Evolutionary conservation across 2,888 invertebrate species (phyloP).

Genomic region (Gasteruption jaculator): DNA sequence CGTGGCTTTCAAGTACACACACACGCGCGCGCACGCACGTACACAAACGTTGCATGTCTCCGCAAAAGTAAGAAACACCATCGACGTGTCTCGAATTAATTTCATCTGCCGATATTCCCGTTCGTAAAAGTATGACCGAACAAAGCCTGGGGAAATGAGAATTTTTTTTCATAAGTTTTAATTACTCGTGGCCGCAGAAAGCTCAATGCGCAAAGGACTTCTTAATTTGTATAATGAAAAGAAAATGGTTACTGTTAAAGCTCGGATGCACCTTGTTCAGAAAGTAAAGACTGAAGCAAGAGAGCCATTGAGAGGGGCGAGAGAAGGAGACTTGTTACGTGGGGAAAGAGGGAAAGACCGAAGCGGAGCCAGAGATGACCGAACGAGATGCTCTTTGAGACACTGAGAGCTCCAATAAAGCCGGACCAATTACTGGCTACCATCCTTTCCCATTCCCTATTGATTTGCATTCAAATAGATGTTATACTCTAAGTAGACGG

Average conservation of each 20-base stretch:
- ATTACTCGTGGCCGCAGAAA: too few species aligned
- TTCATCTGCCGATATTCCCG: too few species aligned
- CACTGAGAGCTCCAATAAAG: conserved; percentile 52
- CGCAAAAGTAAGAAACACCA: conserved; percentile 30
- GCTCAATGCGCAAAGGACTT: too few species aligned
- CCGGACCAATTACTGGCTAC: conserved; percentile 51
- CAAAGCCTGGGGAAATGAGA: too few species aligned
- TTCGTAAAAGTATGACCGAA: too few species aligned
- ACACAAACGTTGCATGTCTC: conserved; percentile 18
- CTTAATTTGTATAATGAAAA: too few species aligned
- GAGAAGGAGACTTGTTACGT: conserved; percentile 22
- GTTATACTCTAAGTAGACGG: conserved; percentile 53
- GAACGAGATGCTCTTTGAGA: conserved; percentile 52
- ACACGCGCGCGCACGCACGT: conserved; percentile 15
- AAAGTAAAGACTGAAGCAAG: conserved; percentile 25
- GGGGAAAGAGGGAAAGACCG: conserved; percentile 21
- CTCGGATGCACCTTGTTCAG: conserved; percentile 27
- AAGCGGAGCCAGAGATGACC: conserved; percentile 44
- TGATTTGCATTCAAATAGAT: conserved; percentile 53
- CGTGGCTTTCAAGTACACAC: too few species aligned
- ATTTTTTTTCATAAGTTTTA: too few species aligned
- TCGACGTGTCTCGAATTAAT: conserved; percentile 34
- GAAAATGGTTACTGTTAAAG: conserved; percentile 27
- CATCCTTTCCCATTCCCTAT: conserved; percentile 49
- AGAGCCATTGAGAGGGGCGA: conserved; percentile 21